Base-by-base conservation (phyloP, 2,888 invertebrate genomes). In the Coremacera marginata region DNA sequence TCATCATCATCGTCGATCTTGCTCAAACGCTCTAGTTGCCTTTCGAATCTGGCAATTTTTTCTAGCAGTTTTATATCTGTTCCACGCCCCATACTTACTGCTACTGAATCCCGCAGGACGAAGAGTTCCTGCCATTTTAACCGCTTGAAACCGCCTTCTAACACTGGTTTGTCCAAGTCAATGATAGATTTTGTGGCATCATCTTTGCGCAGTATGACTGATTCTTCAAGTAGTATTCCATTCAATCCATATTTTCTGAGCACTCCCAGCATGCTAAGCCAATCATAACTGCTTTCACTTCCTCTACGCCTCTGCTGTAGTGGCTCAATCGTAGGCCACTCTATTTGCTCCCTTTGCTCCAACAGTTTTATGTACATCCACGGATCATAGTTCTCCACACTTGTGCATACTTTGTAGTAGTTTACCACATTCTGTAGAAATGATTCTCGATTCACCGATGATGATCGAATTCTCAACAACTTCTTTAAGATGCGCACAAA, bases 201-300 rank as follows among this genome's bases (percentile, higher is more conserved):
- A n/a, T 62, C 70, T 4, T 65, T 67, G 11, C 72, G 76, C 44
- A 76, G 77, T 22, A 80, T 78, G 2, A 82, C 55, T 2, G 77
- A 80, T 74, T 81, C 78, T 27, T 82, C 81, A 25, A 83, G 60
- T 22, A 83, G 79, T 2, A 83, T 77, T 3, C 81, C 80, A 70
- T 82, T 83, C 3, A 83, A 25, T 3, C 82, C 83, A 63, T 82
- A 83, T 1, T 71, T 78, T 5, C 83, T 77, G 75, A 83, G 62
- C 71, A 80, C 75, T 0, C 76, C 82, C 78, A 82, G 67, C 67
- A 78, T 79, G n/a, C 77, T 63, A 8, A 81, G 63, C 83, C 83
- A 83, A 73, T 83, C 79, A 31, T 25, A 70, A n/a, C 2, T 11
- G 3, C n/a, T 63, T 52, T 16, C 16, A 3, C 5, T 52, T 34